Percentiles rank a stretch among this genome's conserved stretches.
These are phyloP conservation scores for Ceratoteleas bidentatus DNA, from an alignment of 1,140 invertebrate genomes.

Conservation along the genomic window DNA sequence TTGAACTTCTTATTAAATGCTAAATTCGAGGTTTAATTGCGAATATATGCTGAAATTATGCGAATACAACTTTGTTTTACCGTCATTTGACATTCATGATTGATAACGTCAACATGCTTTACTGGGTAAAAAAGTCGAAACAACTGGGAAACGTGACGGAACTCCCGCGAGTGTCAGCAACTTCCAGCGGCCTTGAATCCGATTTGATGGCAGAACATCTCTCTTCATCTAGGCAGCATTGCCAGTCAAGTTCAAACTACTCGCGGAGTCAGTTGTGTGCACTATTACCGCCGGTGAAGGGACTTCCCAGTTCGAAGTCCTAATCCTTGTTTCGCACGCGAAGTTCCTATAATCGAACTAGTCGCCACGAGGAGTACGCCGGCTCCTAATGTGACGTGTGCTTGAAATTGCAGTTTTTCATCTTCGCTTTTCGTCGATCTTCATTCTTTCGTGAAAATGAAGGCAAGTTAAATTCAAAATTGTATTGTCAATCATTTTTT, in stretches of 20 bases:
- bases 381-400: slow-evolving; percentile 27
- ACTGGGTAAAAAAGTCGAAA: too few species aligned
- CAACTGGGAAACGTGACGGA: too few species aligned
- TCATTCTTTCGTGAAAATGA: too few species aligned
- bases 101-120: too few species aligned
- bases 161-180: too few species aligned
- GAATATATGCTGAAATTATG: too few species aligned
- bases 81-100: too few species aligned
- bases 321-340: slow-evolving; percentile 23
- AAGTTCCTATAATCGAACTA: slow-evolving; percentile 33
- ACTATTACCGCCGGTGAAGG: slow-evolving; percentile 52
- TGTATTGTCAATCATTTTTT: background rate
- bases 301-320: slow-evolving; percentile 58
- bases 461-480: too few species aligned
- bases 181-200: slow-evolving; percentile 49
- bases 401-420: background rate
- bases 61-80: too few species aligned
- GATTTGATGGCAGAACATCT: slow-evolving; percentile 52
- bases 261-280: slow-evolving; percentile 47
- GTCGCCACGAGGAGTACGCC: slow-evolving; percentile 14
- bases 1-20: too few species aligned
- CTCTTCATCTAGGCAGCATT: slow-evolving; percentile 46
- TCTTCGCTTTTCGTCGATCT: background rate
- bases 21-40: too few species aligned
- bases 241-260: slow-evolving; percentile 65